Conservation (phyloP, 1,140 invertebrate genomes). For the Popillia japonica region DNA sequence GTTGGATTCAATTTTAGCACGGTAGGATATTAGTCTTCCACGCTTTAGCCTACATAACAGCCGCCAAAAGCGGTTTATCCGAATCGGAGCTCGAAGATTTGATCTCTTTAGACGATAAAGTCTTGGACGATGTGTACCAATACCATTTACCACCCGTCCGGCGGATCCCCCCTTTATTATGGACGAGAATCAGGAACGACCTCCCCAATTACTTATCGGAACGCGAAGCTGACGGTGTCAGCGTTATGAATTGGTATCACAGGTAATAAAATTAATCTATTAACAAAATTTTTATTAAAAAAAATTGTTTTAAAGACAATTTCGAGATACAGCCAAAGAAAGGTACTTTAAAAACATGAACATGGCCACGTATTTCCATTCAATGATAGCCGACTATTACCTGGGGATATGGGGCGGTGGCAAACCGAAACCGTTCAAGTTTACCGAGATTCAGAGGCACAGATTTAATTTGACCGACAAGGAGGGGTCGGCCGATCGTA, state of each 20-base stretch:
- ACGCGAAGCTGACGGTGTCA: constrained; percentile 95
- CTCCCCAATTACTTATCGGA: constrained; percentile 95
- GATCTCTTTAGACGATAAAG: constrained; percentile 92
- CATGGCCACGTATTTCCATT: constrained; percentile 95
- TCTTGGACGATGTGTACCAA: constrained; percentile 97
- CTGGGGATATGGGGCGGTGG: constrained; percentile 96
- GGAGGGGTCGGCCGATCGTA: constrained; percentile 93
- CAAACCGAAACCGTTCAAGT: constrained; percentile 94
- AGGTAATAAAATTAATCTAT: constrained; percentile 59
- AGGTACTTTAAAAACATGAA: constrained; percentile 98
- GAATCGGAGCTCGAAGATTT: constrained; percentile 95
- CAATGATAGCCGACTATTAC: constrained; percentile 97
- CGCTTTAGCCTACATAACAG: constrained; percentile 93
- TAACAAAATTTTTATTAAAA: no score
- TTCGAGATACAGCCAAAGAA: constrained; percentile 91
- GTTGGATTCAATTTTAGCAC: constrained; percentile 69
- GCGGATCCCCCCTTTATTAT: constrained; percentile 92
- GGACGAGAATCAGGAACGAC: constrained; percentile 95
- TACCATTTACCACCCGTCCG: constrained; percentile 96
- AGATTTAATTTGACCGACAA: constrained; percentile 88
- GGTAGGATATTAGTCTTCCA: constrained; percentile 92
- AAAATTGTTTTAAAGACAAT: constrained; percentile 84
- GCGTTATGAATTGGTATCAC: constrained; percentile 98
- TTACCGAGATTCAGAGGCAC: constrained; percentile 94
- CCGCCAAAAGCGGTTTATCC: constrained; percentile 89